phyloP scores from a whole-genome alignment of 2,888 invertebrate genomes.

The Leucophora obtusa region DNA sequence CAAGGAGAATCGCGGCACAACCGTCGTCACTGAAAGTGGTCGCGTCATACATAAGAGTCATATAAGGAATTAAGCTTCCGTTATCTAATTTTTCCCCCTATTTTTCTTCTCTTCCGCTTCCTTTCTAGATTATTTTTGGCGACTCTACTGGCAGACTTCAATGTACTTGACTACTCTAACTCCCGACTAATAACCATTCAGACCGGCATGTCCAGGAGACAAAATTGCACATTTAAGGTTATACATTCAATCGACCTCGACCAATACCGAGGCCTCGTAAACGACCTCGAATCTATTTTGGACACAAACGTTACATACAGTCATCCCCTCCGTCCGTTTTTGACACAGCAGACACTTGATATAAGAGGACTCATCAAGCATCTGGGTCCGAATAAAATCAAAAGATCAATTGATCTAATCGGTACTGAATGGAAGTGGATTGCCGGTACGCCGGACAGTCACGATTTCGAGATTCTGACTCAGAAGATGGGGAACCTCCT shows the following conservation, averaged over 20 bases:
- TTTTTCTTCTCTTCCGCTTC: not conserved
- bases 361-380: not conserved
- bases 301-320: too few species aligned
- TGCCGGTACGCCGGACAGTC: conserved; percentile 52
- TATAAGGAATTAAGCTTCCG: conserved; percentile 4
- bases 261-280: not conserved
- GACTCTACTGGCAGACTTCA: not conserved
- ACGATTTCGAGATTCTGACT: conserved; percentile 34
- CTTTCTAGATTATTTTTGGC: not conserved
- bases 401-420: too few species aligned
- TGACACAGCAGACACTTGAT: not conserved
- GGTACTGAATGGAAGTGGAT: too few species aligned
- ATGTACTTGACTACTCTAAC: conserved; percentile 6
- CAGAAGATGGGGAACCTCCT: conserved; percentile 52
- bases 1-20: not conserved
- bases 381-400: conserved; percentile 11
- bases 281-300: not conserved
- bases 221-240: too few species aligned
- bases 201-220: not conserved
- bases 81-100: too few species aligned
- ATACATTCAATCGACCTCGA: conserved; percentile 16
- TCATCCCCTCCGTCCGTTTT: too few species aligned
- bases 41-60: too few species aligned
- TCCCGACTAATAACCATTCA: conserved; percentile 10
- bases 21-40: not conserved